Conservation (phyloP, 2,797 vertebrate species). For the Scarus forsteni region DNA sequence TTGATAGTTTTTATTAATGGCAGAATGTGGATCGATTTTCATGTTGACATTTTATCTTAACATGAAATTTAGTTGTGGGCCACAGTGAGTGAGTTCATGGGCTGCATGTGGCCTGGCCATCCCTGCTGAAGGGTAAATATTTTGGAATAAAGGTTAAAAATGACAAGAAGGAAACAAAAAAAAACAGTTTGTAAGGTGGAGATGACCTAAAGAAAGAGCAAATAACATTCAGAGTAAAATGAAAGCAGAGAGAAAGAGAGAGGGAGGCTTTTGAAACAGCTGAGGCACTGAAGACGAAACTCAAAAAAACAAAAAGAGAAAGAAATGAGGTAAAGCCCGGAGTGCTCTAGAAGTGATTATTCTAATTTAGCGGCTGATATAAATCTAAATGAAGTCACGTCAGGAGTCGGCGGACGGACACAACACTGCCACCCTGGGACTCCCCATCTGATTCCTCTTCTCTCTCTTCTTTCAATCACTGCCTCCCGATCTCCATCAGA, state of each 20-base stretch:
- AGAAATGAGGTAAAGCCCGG: conserved; percentile 84
- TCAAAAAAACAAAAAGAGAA: conserved; percentile 28
- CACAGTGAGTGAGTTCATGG: no score
- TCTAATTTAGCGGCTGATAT: conserved; percentile 97
- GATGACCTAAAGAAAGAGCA: not conserved
- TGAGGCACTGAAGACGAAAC: conserved; percentile 23
- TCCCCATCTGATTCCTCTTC: conserved; percentile 48
- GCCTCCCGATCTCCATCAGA: conserved; percentile 46
- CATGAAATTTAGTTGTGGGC: no score
- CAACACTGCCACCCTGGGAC: conserved; percentile 87
- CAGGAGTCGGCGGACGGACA: conserved; percentile 87
- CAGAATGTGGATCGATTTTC: no score
- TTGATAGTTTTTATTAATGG: no score
- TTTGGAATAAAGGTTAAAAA: no score
- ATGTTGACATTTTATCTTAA: no score
- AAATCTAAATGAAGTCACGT: conserved; percentile 98
- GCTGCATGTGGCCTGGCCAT: no score
- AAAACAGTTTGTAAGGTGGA: not conserved
- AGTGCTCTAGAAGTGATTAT: conserved; percentile 96
- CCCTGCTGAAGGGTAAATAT: no score
- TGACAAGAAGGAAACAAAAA: no score
- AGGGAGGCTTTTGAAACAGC: conserved; percentile 20
- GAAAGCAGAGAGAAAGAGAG: not conserved
- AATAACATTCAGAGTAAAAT: conserved; percentile 1
- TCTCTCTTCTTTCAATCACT: conserved; percentile 49